Percentiles rank a stretch among this genome's conserved stretches.
phyloP scores from a whole-genome alignment of 2,888 invertebrate genomes.

The Drosophila nr. fundita region DNA sequence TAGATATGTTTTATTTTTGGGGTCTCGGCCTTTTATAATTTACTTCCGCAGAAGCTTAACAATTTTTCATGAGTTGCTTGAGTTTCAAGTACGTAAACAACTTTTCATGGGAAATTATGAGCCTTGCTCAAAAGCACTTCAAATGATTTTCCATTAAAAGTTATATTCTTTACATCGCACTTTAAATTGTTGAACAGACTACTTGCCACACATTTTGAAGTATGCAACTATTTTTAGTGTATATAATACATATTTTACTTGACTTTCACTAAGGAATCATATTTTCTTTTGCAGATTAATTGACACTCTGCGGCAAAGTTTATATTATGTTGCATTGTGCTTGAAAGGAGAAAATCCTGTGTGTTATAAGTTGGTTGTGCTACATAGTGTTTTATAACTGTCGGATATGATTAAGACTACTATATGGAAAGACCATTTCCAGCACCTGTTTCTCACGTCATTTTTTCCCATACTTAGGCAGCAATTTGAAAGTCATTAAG shows the following conservation, averaged over 20 bases:
- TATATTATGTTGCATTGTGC: too few species aligned
- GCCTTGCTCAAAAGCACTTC: background rate
- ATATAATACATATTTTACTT: too few species aligned
- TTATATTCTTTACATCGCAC: background rate
- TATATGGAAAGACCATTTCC: background rate
- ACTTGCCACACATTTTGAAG: too few species aligned
- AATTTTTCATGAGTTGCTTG: background rate
- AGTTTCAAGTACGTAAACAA: conserved; percentile 13
- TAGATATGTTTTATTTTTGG: background rate
- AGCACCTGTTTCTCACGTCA: background rate
- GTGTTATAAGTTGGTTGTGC: background rate
- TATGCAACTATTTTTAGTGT: too few species aligned
- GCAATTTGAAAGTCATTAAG: conserved; percentile 13
- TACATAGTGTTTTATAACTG: background rate
- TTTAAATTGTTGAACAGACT: background rate
- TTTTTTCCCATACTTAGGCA: background rate
- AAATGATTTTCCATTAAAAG: background rate
- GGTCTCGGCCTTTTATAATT: too few species aligned
- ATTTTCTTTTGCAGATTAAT: too few species aligned
- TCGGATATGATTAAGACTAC: background rate
- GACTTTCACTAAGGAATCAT: too few species aligned
- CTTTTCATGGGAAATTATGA: background rate
- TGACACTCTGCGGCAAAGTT: too few species aligned
- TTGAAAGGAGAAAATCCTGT: too few species aligned
- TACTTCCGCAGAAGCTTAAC: background rate